Percentiles rank a stretch among this genome's conserved stretches.
Conservation (phyloP, 2,113 vertebrate genomes). For the Rousettus leschenaultii region DNA sequence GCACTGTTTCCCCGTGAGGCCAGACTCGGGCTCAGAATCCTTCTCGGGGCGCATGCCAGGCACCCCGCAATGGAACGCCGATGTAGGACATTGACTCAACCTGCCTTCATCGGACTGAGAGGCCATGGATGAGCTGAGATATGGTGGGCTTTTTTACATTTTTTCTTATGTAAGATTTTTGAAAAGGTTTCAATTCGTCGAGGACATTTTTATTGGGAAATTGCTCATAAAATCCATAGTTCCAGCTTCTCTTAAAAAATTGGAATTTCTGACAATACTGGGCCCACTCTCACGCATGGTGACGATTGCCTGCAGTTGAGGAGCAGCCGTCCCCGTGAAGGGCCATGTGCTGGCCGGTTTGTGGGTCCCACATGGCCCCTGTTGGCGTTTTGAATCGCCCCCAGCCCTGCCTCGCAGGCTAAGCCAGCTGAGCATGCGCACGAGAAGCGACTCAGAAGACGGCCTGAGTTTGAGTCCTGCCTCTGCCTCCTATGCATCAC, state of each 20-base stretch:
- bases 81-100: background rate
- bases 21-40: background rate
- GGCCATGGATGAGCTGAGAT: background rate
- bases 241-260: background rate
- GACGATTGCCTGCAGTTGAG: background rate
- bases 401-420: too few species aligned
- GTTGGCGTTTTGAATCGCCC: background rate
- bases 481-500: background rate
- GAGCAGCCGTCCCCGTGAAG: background rate
- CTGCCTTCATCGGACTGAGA: background rate
- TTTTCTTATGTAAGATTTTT: background rate
- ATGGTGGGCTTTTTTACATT: background rate
- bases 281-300: background rate
- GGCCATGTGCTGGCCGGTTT: background rate
- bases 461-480: background rate
- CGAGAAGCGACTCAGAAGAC: background rate
- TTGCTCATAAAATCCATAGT: constrained; percentile 8
- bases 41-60: background rate
- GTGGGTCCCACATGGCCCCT: background rate
- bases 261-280: background rate
- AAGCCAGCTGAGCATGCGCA: background rate
- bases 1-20: background rate
- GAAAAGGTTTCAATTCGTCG: background rate
- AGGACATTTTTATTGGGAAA: background rate
- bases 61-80: background rate